A percentile compares a stretch with the other conserved stretches of the same genome.
phyloP scores from a whole-genome alignment of 2,888 invertebrate genomes.

The Lepidocyrtinus sp. region DNA sequence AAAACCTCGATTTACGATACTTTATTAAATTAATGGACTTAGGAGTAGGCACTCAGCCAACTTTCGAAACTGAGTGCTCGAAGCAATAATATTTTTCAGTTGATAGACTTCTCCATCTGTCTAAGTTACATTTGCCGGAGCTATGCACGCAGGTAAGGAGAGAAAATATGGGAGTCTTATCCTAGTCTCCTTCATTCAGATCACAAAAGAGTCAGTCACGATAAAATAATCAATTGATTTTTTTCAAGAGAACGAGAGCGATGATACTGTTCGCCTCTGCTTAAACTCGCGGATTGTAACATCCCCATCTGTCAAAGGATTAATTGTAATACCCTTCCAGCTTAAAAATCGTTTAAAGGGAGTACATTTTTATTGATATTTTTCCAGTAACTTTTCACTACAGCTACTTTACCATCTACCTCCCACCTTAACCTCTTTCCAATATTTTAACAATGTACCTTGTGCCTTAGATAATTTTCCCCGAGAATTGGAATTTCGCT shows the following conservation, averaged over 20 bases:
- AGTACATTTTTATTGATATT: not conserved
- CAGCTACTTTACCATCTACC: not conserved
- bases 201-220: constrained; percentile 12
- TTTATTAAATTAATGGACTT: no score
- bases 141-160: no score
- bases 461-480: constrained; percentile 22
- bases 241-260: not conserved
- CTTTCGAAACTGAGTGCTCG: not conserved
- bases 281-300: constrained; percentile 10
- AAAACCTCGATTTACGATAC: no score
- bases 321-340: constrained; percentile 44
- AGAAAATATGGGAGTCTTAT: not conserved
- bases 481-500: not conserved
- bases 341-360: constrained; percentile 42
- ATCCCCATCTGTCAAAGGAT: constrained; percentile 47
- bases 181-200: no score
- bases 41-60: not conserved
- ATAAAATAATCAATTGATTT: constrained; percentile 48
- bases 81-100: not conserved
- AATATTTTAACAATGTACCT: constrained; percentile 2
- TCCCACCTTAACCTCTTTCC: not conserved
- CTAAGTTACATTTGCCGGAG: not conserved
- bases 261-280: not conserved
- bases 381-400: no score
- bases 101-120: not conserved